Evolutionary conservation across 2,888 invertebrate species (phyloP).

Genomic region (Amorpha juglandis): DNA sequence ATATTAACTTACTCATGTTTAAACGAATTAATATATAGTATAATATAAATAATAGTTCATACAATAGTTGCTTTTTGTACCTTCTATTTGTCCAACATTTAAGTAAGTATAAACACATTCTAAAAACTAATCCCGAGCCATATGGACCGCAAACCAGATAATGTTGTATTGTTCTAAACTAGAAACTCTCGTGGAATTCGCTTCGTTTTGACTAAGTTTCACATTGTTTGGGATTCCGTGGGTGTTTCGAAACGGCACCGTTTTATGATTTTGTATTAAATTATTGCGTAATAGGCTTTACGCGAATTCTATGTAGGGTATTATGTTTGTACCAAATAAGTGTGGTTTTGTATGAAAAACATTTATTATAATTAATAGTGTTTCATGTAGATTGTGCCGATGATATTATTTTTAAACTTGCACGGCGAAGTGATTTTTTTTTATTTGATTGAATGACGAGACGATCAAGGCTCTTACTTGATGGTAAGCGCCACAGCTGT

Average conservation of each 20-base stretch:
- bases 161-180: slow-evolving; percentile 10
- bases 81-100: slow-evolving; percentile 7
- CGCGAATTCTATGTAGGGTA: neutral
- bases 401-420: no score
- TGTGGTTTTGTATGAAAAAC: no score
- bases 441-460: no score
- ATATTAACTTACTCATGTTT: no score
- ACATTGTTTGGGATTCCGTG: slow-evolving; percentile 1
- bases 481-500: no score
- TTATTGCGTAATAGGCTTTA: slow-evolving; percentile 7
- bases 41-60: no score
- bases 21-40: no score
- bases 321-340: neutral
- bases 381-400: no score
- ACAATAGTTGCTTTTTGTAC: no score
- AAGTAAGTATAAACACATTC: neutral
- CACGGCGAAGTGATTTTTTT: no score
- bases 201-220: slow-evolving; percentile 22
- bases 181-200: slow-evolving; percentile 5
- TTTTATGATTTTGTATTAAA: slow-evolving; percentile 8
- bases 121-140: neutral
- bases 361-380: no score
- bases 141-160: neutral
- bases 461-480: no score
- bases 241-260: neutral